A percentile compares a stretch with the other conserved stretches of the same genome.
phyloP scores from a whole-genome alignment of 2,888 invertebrate species.

The Gibbula magus region DNA sequence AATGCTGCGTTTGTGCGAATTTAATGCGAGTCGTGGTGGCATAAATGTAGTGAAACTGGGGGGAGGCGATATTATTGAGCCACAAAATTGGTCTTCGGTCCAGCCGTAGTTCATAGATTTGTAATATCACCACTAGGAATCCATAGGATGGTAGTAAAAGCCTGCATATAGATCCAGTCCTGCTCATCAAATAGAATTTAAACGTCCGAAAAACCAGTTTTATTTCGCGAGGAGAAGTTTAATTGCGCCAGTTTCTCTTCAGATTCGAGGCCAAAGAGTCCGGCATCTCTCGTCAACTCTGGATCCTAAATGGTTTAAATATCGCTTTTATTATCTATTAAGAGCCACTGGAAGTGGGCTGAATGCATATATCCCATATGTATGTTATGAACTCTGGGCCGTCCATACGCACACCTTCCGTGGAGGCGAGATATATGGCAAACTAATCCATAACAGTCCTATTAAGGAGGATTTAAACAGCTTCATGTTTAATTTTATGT shows the following conservation, averaged over 20 bases:
- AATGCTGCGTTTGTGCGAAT: constrained; percentile 16
- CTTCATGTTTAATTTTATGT: no score
- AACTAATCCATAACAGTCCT: no score
- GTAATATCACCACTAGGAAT: constrained; percentile 19
- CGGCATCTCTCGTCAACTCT: not conserved
- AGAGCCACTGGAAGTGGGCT: not conserved
- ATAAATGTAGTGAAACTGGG: constrained; percentile 18
- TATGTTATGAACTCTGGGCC: not conserved
- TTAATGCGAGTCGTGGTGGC: not conserved
- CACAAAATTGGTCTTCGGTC: not conserved
- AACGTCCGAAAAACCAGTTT: not conserved
- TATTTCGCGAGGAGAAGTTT: not conserved
- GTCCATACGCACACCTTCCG: no score
- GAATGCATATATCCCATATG: not conserved
- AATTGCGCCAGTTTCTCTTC: constrained; percentile 4
- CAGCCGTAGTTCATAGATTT: constrained; percentile 19
- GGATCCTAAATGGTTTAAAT: not conserved
- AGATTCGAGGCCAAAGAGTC: not conserved
- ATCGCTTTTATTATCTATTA: not conserved
- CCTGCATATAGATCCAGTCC: not conserved
- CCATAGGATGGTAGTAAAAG: constrained; percentile 5
- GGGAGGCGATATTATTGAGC: constrained; percentile 8
- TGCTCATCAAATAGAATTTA: constrained; percentile 8
- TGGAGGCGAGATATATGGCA: no score
- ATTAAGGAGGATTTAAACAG: no score